A percentile compares a stretch with the other conserved stretches of the same genome.
These are phyloP conservation scores for Blastomussa wellsi DNA, from an alignment of 92 coral and sea anemone genomes.

Conservation along the genomic window DNA sequence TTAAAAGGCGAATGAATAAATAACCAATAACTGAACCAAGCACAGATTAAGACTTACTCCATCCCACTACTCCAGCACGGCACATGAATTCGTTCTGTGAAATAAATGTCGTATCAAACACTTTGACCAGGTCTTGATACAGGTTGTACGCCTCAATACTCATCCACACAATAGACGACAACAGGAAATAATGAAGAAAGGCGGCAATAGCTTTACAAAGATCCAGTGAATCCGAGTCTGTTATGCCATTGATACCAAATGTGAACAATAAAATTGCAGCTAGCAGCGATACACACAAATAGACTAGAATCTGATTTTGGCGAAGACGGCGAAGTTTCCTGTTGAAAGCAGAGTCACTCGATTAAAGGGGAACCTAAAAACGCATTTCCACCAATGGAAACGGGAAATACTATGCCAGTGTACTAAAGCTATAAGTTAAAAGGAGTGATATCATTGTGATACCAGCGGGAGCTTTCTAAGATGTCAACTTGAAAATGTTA, in stretches of 20 bases:
- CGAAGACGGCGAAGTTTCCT: slow-evolving; percentile 88
- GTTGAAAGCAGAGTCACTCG: not conserved
- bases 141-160: slow-evolving; percentile 91
- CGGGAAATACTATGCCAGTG: too few species aligned
- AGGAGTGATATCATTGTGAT: too few species aligned
- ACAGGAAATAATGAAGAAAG: slow-evolving; percentile 82
- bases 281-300: slow-evolving; percentile 77
- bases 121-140: slow-evolving; percentile 96
- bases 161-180: slow-evolving; percentile 90
- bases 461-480: too few species aligned
- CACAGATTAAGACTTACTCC: slow-evolving; percentile 65
- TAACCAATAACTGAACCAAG: not conserved
- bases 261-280: slow-evolving; percentile 76
- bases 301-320: slow-evolving; percentile 84
- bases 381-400: too few species aligned
- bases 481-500: too few species aligned
- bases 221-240: slow-evolving; percentile 46
- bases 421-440: too few species aligned
- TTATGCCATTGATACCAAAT: slow-evolving; percentile 66
- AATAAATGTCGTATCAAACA: slow-evolving; percentile 80
- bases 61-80: slow-evolving; percentile 85
- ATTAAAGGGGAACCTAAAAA: too few species aligned
- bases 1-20: too few species aligned
- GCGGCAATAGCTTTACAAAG: slow-evolving; percentile 74
- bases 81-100: slow-evolving; percentile 86